phyloP scores from a whole-genome alignment of 2,797 vertebrate genomes.

The Spatula clypeata region DNA sequence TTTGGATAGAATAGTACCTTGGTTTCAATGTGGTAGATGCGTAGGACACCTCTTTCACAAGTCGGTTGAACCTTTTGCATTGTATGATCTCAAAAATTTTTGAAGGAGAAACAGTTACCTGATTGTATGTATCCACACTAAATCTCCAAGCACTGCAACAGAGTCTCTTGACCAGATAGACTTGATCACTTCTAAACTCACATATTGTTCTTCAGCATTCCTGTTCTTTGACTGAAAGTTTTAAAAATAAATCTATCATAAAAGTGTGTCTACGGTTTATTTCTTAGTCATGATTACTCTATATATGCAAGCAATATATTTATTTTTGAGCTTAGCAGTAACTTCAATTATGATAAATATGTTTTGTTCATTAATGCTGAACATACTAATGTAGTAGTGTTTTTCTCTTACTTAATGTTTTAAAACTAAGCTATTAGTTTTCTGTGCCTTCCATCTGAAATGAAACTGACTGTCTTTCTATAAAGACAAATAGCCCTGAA shows the following conservation, averaged over 20 bases:
- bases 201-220: neutral
- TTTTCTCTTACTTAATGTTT: conserved; percentile 7
- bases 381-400: neutral
- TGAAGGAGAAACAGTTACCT: neutral
- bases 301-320: neutral
- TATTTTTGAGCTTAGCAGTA: neutral
- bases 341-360: neutral
- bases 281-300: neutral
- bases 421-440: conserved; percentile 7
- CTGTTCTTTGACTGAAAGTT: neutral
- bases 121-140: neutral
- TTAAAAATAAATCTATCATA: neutral
- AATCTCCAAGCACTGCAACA: neutral
- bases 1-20: neutral
- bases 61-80: neutral
- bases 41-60: neutral
- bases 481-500: conserved; percentile 12
- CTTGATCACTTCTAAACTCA: neutral
- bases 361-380: neutral
- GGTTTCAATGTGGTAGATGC: neutral
- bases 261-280: neutral
- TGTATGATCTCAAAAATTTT: neutral
- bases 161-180: neutral
- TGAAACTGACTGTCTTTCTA: neutral
- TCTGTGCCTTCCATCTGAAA: neutral